Base-by-base conservation (phyloP, 2,797 vertebrate genomes). In the Malurus leucopterus region DNA sequence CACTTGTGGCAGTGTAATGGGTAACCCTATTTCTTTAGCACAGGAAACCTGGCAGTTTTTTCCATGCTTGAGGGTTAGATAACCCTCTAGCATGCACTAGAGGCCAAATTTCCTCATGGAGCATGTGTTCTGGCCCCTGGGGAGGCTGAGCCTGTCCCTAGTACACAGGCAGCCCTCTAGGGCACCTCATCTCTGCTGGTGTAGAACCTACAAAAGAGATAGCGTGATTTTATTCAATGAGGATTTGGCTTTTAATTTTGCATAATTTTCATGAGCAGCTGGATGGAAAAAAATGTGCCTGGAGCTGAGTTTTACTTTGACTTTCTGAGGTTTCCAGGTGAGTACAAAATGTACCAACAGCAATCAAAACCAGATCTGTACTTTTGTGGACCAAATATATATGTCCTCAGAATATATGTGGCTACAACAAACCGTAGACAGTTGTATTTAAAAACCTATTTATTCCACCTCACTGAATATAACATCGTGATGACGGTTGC, bases 21-120 rank as follows among this genome's bases (percentile, higher is more conserved):
- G 87, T 91, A 92, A 90, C 80, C 83, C 90, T 92, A 44, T 89
- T 95, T 89, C 88, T 81, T 50, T 11, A 90, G 84, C 32, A 43
- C 80, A 89, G 90, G 86, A 94, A 95, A 91, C 53, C n/a, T 65
- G 69, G 67, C 29, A 53, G 67, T 74, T 91, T 67, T 89, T 93
- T 93, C 91, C 84, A 67, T 1, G 30, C 68, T 93, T 0, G 2
- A 1, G 6, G 44, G 27, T 71, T 86, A 84, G 85, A 95, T 91
- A 95, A 91, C 74, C 10, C 77, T 91, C 51, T 41, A 30, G 49
- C 7, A 2, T 75, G 30, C 13, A 21, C 53, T 50, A 41, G 30
- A 79, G 57, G 63, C 61, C 88, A 82, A 36, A 82, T 88, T 86
- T 88, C 64, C 77, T 61, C 0, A 1, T 0, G 5, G 21, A 57